Evolutionary conservation across 35 echinoderm and acorn worm species (phyloP).

Genomic region (Chiridota heheva): DNA sequence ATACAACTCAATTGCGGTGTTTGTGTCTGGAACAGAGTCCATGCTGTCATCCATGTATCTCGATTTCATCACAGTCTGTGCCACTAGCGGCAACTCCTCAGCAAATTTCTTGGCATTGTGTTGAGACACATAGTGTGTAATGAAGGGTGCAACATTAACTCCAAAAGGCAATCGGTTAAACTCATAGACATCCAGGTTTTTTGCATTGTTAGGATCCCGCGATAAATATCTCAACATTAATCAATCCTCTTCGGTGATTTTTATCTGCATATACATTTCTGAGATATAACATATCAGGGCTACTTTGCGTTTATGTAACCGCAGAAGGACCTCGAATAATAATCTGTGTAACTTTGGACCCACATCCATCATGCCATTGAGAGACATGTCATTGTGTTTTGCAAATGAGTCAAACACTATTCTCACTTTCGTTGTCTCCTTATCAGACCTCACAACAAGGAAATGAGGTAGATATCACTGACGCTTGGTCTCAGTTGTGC

Average conservation of each 20-base stretch:
- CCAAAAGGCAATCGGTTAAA: conserved; percentile 18
- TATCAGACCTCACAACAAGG: no score
- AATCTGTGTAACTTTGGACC: neutral
- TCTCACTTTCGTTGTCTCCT: no score
- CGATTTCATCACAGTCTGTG: conserved; percentile 28
- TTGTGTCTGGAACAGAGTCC: neutral
- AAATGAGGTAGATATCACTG: no score
- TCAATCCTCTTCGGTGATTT: neutral
- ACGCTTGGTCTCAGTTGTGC: no score
- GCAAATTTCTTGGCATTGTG: neutral
- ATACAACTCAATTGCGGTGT: neutral
- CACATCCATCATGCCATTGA: neutral
- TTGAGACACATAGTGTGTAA: neutral
- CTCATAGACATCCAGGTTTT: conserved; percentile 5
- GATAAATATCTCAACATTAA: neutral
- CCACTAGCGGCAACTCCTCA: neutral
- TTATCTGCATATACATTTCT: conserved; percentile 2
- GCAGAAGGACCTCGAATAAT: neutral
- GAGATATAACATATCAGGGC: neutral
- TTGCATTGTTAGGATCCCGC: neutral
- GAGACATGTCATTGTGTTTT: no score
- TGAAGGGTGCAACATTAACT: conserved; percentile 9
- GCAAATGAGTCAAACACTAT: no score
- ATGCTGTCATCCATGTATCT: conserved; percentile 50
- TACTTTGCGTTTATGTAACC: neutral